Conservation (phyloP, 2,797 vertebrate species). For the Furcifer pardalis region DNA sequence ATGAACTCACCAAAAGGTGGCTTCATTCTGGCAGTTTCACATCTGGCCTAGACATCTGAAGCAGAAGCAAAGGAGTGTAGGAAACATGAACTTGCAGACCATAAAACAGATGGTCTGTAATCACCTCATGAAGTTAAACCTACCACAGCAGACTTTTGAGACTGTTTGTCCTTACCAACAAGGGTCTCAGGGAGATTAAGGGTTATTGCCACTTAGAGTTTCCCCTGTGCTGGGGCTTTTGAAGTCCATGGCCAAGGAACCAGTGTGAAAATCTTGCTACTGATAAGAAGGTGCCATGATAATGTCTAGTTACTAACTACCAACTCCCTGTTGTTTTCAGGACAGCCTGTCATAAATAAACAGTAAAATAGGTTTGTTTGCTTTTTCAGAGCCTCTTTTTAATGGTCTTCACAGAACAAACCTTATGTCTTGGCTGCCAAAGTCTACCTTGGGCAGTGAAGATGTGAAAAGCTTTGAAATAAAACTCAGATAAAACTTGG, state of each 20-base stretch:
- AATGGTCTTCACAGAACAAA: constrained; percentile 61
- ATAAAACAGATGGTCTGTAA: constrained; percentile 81
- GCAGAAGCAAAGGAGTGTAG: constrained; percentile 65
- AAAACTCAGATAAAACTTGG: background rate
- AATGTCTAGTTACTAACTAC: constrained; percentile 67
- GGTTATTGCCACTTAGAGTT: constrained; percentile 75
- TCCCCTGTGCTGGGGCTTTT: constrained; percentile 75
- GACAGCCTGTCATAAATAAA: constrained; percentile 77
- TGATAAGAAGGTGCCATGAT: constrained; percentile 75
- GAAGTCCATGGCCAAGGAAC: constrained; percentile 80
- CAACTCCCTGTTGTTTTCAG: constrained; percentile 75
- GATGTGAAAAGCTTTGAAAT: constrained; percentile 64
- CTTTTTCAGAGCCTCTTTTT: constrained; percentile 72
- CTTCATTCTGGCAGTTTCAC: too few species aligned
- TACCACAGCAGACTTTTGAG: constrained; percentile 77
- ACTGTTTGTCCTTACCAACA: constrained; percentile 68
- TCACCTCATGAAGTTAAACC: constrained; percentile 80
- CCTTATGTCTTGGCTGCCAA: constrained; percentile 34
- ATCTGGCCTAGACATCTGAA: too few species aligned
- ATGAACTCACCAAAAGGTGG: too few species aligned
- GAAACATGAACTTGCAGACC: constrained; percentile 70
- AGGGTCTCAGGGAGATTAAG: constrained; percentile 70
- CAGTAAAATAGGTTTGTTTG: constrained; percentile 75
- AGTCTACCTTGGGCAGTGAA: constrained; percentile 66
- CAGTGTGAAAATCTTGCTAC: constrained; percentile 72